Percentiles rank a stretch among this genome's conserved stretches.
phyloP scores from a whole-genome alignment of 2,888 invertebrate genomes.

The Phortica magna region DNA sequence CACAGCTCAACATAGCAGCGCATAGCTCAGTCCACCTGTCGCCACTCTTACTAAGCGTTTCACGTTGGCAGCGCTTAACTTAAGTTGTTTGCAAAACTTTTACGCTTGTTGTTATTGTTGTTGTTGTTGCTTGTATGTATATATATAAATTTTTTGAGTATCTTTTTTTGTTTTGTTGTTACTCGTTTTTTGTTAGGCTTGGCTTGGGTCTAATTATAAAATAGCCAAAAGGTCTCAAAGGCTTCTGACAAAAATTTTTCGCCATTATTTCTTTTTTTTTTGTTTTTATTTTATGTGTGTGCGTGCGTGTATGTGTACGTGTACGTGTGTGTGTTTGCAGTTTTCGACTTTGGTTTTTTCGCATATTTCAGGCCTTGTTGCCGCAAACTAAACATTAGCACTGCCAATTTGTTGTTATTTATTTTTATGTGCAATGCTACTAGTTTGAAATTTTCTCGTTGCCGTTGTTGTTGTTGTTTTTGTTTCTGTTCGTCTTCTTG shows the following conservation, averaged over 20 bases:
- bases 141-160: not conserved
- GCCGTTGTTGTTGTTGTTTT: not conserved
- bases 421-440: constrained; percentile 60
- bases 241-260: constrained; percentile 38
- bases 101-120: constrained; percentile 28
- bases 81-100: constrained; percentile 70
- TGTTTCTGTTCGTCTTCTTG: too few species aligned
- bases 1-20: not conserved
- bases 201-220: constrained; percentile 70
- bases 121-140: not conserved
- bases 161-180: not conserved
- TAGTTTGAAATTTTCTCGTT: constrained; percentile 4
- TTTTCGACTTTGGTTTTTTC: not conserved
- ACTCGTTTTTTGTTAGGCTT: constrained; percentile 54
- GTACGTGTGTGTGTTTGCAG: not conserved
- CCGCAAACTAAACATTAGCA: constrained; percentile 67
- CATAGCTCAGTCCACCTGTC: constrained; percentile 19
- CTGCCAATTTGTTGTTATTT: constrained; percentile 71
- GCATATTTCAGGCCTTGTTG: constrained; percentile 47
- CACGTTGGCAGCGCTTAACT: constrained; percentile 55
- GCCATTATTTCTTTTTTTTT: not conserved
- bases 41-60: constrained; percentile 30
- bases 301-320: not conserved
- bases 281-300: not conserved
- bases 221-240: constrained; percentile 69